Evolutionary conservation across 2,888 invertebrate genomes (phyloP), one percentile per base, ranked within the genome.

Genomic region (Laspeyria flexula): DNA sequence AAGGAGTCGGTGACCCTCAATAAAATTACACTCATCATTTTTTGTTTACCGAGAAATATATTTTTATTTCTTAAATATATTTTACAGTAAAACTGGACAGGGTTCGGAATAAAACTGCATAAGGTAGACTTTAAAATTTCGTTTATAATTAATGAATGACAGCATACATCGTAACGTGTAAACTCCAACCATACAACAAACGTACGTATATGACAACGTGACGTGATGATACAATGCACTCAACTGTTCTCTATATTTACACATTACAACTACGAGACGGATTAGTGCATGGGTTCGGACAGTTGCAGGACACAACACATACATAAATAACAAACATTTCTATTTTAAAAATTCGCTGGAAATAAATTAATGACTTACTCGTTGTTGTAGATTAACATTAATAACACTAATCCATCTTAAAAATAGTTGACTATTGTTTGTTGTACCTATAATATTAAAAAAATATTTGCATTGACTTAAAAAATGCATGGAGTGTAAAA

Each of bases 1-100:
- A 79, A 82, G 73, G 71, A 81, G 87, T 87, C 86, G 85, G 75
- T 86, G 88, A 89, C 87, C 86, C 79, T 72, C 66, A 73, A 81
- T n/a, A n/a, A n/a, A n/a, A n/a, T 83, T 81, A 81, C 75, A 69
- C 54, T 63, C 75, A 69, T 77, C 71, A 75, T 72, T 75, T 72
- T 50, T 76, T 72, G 51, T 76, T 73, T 43, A 49, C 75, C 40
- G 42, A 65, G 71, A 77, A 73, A 60, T 64, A 65, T 38, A 13
- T 62, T 49, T 51, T 45, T 45, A 40, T 39, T 35, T 61, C 43
- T 49, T 41, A 47, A 16, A 48, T 44, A 45, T 38, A 43, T 43
- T 29, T 54, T 43, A 55, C 51, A 45, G 47, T 40, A 12, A 45
- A 43, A 43, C 15, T 39, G 21, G 10, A 25, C 27, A 43, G 50